Conservation (phyloP, 23 tunicate species). For the Ciona savignyi region DNA sequence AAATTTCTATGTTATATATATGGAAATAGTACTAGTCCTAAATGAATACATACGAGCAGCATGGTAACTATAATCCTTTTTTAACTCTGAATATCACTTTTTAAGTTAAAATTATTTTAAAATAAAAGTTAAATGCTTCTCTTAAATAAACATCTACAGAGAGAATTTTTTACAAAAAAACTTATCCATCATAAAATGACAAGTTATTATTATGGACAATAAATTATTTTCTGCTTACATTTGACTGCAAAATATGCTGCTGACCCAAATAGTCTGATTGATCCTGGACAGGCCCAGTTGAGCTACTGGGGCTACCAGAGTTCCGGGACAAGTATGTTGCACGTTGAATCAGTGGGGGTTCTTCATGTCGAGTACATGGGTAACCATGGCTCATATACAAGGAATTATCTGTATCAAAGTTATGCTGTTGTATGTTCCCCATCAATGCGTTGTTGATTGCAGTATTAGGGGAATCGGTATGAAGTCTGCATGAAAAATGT, state of each 20-base stretch:
- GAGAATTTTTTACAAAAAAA: no score
- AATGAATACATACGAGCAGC: no score
- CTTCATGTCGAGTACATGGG: background rate
- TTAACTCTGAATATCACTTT: no score
- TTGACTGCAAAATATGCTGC: background rate
- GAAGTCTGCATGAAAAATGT: background rate
- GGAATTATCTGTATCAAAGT: background rate
- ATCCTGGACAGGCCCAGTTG: background rate
- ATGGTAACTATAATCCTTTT: no score
- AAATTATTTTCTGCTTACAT: background rate
- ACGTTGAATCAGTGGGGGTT: background rate
- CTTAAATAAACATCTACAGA: no score
- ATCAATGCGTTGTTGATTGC: constrained; percentile 71
- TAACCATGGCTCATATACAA: background rate
- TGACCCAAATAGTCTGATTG: background rate
- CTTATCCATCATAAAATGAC: no score
- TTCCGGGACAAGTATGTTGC: background rate
- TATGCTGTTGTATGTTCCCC: constrained; percentile 72
- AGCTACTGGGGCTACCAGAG: background rate
- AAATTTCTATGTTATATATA: no score
- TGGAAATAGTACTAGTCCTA: no score
- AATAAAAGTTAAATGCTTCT: no score
- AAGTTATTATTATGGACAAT: no score
- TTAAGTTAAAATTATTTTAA: no score
- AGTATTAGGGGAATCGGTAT: constrained; percentile 10